Base-by-base conservation (phyloP, 1,140 invertebrate species). In the Heliconius melpomene region DNA sequence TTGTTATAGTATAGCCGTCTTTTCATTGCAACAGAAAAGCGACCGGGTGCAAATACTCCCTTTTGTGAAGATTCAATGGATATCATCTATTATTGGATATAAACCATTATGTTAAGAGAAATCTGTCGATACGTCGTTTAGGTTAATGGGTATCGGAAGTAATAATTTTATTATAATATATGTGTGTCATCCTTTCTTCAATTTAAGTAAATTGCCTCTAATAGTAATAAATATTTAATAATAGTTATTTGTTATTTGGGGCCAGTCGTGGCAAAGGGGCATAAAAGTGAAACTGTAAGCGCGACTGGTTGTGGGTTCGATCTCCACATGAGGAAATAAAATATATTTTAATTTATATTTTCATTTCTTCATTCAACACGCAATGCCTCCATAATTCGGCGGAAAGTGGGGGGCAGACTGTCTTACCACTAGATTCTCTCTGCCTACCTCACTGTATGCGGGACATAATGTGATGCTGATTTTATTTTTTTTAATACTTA, bases 81-180 rank as follows among this genome's bases (percentile, higher is more conserved):
- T n/a, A 66, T 3, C 23, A 66, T 3, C 23, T 66, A 66, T 66
- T 66, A 66, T 29, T 8, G 23, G 11, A 5, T 29, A 29, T 26
- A 66, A 66, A 66, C 60, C 6, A 66, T 66, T 66, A 66, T 29
- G 11, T 8, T 57, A 66, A 66, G 60, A 16, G 60, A 66, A 66
- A 66, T 66, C 60, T 66, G 60, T 66, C 23, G 60, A 26, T 66
- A 66, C 16, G 60, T 40, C 13, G 23, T 70, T 76, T 29, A 40
- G 2, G 38, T 40, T 70, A 66, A 76, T 70, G 60, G 60, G 9
- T 70, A 70, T 6, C 60, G 57, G n/a, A 46, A 38, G 66, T 60
- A 70, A 70, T 46, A 70, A 76, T n/a, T n/a, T n/a, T n/a, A n/a
- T 70, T 29, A 40, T 76, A 38, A 76, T 70, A 40, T 66, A 76